phyloP scores from a whole-genome alignment of 2,113 vertebrate genomes.

The Aldabrachelys gigantea region DNA sequence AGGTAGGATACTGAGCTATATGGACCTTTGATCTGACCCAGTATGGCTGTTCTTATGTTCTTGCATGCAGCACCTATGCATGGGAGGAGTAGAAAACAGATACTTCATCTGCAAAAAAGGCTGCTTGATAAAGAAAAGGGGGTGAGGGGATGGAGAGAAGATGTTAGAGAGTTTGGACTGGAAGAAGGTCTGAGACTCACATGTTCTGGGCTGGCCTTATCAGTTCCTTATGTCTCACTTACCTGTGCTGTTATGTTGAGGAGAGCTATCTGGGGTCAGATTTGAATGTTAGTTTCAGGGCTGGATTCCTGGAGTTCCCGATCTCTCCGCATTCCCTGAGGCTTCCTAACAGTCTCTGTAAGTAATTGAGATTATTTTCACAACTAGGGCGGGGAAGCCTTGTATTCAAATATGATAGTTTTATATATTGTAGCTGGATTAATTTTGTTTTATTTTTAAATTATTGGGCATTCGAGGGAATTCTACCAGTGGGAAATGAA shows the following conservation, averaged over 20 bases:
- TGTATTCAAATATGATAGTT: background rate
- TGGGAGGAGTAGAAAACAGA: background rate
- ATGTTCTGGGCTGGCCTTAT: background rate
- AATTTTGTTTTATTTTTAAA: background rate
- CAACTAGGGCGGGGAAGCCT: background rate
- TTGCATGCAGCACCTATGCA: background rate
- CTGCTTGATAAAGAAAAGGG: background rate
- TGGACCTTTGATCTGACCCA: too few relatives aligned
- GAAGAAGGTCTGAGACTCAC: background rate
- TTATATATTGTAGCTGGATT: background rate
- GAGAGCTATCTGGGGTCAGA: fast-evolving
- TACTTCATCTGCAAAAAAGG: background rate
- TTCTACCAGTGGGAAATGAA: background rate
- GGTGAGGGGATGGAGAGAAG: background rate
- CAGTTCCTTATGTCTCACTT: fast-evolving
- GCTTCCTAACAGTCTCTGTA: background rate
- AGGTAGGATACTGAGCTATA: too few relatives aligned
- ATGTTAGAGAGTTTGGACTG: background rate
- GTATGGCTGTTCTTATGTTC: too few relatives aligned
- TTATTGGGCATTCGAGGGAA: background rate
- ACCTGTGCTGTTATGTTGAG: background rate
- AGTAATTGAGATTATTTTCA: background rate
- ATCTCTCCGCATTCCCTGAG: fast-evolving
- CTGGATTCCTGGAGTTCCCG: background rate
- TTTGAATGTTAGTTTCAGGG: fast-evolving